phyloP scores from a whole-genome alignment of 2,888 invertebrate species.

The Caenorhabditis doughertyi region DNA sequence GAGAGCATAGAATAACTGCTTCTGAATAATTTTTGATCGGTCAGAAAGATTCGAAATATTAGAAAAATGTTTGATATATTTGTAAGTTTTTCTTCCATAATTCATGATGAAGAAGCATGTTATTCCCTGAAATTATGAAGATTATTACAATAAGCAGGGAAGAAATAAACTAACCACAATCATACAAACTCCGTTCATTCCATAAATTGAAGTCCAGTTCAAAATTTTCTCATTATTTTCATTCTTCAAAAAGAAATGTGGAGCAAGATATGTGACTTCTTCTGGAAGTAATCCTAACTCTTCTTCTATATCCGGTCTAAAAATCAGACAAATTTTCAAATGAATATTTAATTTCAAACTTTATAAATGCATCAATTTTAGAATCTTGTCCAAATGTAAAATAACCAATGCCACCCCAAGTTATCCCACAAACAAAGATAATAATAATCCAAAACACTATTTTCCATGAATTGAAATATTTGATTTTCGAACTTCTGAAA shows the following conservation, averaged over 20 bases:
- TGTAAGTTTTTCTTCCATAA: conserved; percentile 13
- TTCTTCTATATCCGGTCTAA: not conserved
- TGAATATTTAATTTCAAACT: not conserved
- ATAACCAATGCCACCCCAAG: conserved; percentile 31
- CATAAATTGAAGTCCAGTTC: conserved; percentile 17
- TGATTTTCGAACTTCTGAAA: not conserved
- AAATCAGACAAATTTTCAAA: no score
- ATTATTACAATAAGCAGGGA: no score
- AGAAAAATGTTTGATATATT: not conserved
- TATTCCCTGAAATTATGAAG: not conserved
- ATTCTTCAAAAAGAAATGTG: conserved; percentile 17
- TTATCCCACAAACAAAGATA: not conserved
- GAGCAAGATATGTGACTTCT: conserved; percentile 27
- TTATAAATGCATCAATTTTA: conserved; percentile 27
- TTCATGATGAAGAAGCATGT: not conserved
- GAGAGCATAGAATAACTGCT: conserved; percentile 34
- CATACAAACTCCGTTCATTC: conserved; percentile 3
- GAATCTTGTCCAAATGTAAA: not conserved
- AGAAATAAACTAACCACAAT: conserved; percentile 22
- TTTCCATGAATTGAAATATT: conserved; percentile 10
- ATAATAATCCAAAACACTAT: not conserved
- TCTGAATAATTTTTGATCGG: not conserved
- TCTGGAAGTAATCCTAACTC: conserved; percentile 5
- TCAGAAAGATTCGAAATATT: not conserved
- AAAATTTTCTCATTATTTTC: not conserved